These are phyloP conservation scores for Albula glossodonta DNA, from an alignment of 2,113 vertebrate species.

Conservation along the genomic window DNA sequence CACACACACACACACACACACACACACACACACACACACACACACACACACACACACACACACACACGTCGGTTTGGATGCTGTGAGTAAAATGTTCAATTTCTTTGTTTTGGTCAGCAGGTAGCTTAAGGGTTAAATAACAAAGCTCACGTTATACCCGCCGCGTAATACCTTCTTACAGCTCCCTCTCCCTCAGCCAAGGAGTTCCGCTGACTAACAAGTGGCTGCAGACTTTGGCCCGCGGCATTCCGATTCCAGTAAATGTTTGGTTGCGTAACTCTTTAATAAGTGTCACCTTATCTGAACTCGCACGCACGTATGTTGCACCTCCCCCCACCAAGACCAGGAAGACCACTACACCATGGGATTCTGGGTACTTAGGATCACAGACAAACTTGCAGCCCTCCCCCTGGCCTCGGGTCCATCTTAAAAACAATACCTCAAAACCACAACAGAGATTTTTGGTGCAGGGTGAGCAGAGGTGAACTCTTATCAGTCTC, in stretches of 20 bases:
- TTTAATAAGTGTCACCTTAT: slow-evolving; percentile 70
- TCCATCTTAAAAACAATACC: neutral
- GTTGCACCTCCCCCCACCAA: neutral
- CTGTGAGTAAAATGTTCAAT: neutral
- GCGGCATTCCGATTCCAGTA: slow-evolving; percentile 73
- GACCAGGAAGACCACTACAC: neutral
- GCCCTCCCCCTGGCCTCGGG: no score
- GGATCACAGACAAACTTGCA: no score
- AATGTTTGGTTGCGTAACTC: slow-evolving; percentile 72
- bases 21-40: neutral
- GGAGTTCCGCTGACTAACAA: slow-evolving; percentile 73
- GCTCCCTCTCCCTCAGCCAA: slow-evolving; percentile 52
- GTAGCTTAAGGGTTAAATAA: neutral
- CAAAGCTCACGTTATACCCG: slow-evolving; percentile 13
- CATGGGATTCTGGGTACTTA: neutral
- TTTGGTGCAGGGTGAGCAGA: neutral
- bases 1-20: neutral
- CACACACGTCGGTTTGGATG: neutral
- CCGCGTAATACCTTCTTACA: neutral
- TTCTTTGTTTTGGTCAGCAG: neutral
- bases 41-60: neutral
- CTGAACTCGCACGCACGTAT: slow-evolving; percentile 49
- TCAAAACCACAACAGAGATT: neutral
- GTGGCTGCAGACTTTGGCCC: slow-evolving; percentile 73
- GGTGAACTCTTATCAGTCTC: neutral